Percentiles rank a stretch among this genome's conserved stretches.
Evolutionary conservation across 2,888 invertebrate species (phyloP).

Genomic region (Xestia sexstrigata): DNA sequence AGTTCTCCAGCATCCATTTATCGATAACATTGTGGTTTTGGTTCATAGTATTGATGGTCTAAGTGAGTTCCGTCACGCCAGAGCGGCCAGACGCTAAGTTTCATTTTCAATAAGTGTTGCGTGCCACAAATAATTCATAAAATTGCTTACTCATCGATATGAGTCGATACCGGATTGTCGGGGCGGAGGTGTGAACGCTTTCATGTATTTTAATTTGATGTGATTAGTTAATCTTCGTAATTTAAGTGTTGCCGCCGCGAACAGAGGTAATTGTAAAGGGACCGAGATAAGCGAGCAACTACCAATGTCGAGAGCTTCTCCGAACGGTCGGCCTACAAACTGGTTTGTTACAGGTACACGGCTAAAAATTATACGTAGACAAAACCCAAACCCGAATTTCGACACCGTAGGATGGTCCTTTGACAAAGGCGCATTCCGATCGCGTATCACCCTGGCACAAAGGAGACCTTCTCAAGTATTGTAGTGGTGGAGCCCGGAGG

Average conservation of each 20-base stretch:
- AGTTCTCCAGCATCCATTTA: constrained; percentile 75
- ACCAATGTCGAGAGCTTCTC: constrained; percentile 77
- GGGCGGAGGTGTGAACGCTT: constrained; percentile 76
- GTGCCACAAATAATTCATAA: constrained; percentile 73
- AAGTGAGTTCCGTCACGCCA: constrained; percentile 80
- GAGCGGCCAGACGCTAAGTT: constrained; percentile 70
- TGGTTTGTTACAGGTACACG: constrained; percentile 87
- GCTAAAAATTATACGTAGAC: constrained; percentile 88
- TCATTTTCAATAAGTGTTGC: constrained; percentile 75
- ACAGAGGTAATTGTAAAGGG: constrained; percentile 74
- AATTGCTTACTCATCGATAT: constrained; percentile 76
- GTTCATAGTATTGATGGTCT: constrained; percentile 72
- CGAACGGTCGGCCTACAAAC: constrained; percentile 82
- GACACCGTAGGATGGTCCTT: constrained; percentile 79
- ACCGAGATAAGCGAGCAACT: constrained; percentile 79
- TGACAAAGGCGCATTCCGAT: constrained; percentile 86
- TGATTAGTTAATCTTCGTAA: constrained; percentile 75
- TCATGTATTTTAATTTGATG: constrained; percentile 73
- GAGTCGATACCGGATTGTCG: constrained; percentile 65
- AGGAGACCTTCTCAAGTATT: constrained; percentile 71
- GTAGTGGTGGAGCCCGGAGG: constrained; percentile 41
- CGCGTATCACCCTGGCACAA: constrained; percentile 73
- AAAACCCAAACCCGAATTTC: constrained; percentile 82
- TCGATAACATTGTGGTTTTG: constrained; percentile 77
- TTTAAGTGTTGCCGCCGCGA: constrained; percentile 68